Percentiles rank a stretch among this genome's conserved stretches.
phyloP scores from a whole-genome alignment of 1,140 invertebrate genomes.

The Conus betulinus region DNA sequence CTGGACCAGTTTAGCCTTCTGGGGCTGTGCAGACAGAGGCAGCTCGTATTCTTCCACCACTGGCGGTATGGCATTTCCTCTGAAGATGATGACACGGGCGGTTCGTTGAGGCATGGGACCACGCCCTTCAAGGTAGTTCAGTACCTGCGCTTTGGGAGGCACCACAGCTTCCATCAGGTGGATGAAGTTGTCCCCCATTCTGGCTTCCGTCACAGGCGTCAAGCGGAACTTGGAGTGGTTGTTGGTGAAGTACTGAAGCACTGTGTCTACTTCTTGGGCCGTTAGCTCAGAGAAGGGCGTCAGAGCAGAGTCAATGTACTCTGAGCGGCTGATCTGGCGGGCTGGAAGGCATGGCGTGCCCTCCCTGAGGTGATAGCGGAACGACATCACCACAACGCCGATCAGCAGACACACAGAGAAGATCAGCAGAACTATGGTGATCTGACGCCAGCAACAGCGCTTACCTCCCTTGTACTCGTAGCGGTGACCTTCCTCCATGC shows the following conservation, averaged over 20 bases:
- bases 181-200: slow-evolving; percentile 61
- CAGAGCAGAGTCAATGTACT: slow-evolving; percentile 22
- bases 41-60: slow-evolving; percentile 68
- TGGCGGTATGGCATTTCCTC: slow-evolving; percentile 57
- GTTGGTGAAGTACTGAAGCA: slow-evolving; percentile 51
- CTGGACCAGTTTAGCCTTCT: slow-evolving; percentile 46
- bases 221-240: slow-evolving; percentile 28
- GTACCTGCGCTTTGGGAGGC: slow-evolving; percentile 53
- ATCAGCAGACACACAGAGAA: not conserved
- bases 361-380: too few relatives aligned
- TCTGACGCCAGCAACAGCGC: not conserved
- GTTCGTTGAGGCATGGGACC: slow-evolving; percentile 53
- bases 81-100: slow-evolving; percentile 65
- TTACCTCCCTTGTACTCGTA: not conserved
- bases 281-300: slow-evolving; percentile 53
- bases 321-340: slow-evolving; percentile 28
- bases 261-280: slow-evolving; percentile 47
- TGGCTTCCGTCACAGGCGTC: slow-evolving; percentile 34
- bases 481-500: not conserved
- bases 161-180: slow-evolving; percentile 66
- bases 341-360: not conserved
- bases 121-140: slow-evolving; percentile 55
- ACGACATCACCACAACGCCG: not conserved
- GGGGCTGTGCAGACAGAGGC: slow-evolving; percentile 57
- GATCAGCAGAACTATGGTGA: too few relatives aligned